Evolutionary conservation across 2,888 invertebrate species (phyloP).

Genomic region (Fragum whitleyi): DNA sequence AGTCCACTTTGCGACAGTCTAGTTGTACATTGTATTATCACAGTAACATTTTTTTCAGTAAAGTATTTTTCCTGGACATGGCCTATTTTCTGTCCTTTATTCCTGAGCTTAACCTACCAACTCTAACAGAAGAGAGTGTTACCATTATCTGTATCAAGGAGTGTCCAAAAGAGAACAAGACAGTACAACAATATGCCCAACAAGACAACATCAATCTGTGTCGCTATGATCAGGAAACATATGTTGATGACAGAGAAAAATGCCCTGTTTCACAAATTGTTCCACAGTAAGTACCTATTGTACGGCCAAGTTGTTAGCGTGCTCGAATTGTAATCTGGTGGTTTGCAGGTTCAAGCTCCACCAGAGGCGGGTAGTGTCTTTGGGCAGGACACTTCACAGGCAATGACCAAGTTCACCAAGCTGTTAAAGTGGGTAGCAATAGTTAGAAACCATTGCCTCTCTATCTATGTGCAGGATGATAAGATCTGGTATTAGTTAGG

Average conservation of each 20-base stretch:
- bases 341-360: no score
- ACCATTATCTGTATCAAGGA: slow-evolving; percentile 94
- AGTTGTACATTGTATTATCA: no score
- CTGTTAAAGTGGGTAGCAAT: no score
- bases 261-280: slow-evolving; percentile 92
- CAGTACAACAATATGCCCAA: slow-evolving; percentile 89
- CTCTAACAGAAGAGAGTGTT: slow-evolving; percentile 81
- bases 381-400: no score
- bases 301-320: no score
- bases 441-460: no score
- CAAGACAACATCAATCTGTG: slow-evolving; percentile 91
- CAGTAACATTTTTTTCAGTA: no score
- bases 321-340: no score
- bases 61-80: slow-evolving; percentile 72
- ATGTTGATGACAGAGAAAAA: slow-evolving; percentile 84
- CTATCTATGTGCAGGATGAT: no score
- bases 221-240: slow-evolving; percentile 85
- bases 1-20: no score
- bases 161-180: slow-evolving; percentile 91
- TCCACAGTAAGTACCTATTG: slow-evolving; percentile 89
- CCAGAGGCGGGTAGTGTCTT: no score
- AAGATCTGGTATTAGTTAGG: no score
- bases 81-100: slow-evolving; percentile 62
- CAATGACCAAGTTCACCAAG: background rate
- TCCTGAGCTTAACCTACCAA: slow-evolving; percentile 41